Base-by-base conservation (phyloP, 1,140 invertebrate species). In the Papilio polytes region DNA sequence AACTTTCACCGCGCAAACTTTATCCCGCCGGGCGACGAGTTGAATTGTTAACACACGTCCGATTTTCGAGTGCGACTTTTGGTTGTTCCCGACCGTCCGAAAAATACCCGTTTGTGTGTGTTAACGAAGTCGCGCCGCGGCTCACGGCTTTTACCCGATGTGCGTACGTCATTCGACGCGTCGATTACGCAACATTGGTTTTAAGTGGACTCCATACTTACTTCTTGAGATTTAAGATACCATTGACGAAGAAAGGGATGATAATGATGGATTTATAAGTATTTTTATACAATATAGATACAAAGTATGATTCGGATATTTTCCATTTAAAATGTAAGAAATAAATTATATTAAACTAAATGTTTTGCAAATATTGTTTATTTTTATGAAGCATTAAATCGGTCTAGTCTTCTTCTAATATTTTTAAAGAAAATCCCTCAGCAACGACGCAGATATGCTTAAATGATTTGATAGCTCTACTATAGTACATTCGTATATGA, bases 41-140 rank as follows among this genome's bases (percentile, higher is more conserved):
- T 86, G 85, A 86, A 89, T 88, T 89, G 88, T 89, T 88, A 87
- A 88, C 87, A 88, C 83, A 80, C 80, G 66, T 80, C 80, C 80
- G 81, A 83, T 82, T 83, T 81, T 81, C 74, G 53, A 83, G 51
- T 80, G 80, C 78, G 80, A 74, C 80, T 80, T 83, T 85, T 84
- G 74, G 72, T 73, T 73, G 72, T 73, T 73, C 72, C 59, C n/a
- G 74, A 63, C 66, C 26, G 66, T 78, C 66, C 74, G 74, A 76
- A 76, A 76, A 76, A 76, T 26, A 26, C 15, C 36, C 73, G n/a
- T 74, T 74, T 48, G 73, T 20, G 41, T 74, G 73, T 72, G 70
- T 72, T 72, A 72, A 72, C 70, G 31, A 63, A 63, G 20, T 22
- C 63, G 63, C 13, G 63, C 13, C 22, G 63, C 26, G 63, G 63